Evolutionary conservation across 2,888 invertebrate species (phyloP).

Genomic region (Oxystoma pomonae): DNA sequence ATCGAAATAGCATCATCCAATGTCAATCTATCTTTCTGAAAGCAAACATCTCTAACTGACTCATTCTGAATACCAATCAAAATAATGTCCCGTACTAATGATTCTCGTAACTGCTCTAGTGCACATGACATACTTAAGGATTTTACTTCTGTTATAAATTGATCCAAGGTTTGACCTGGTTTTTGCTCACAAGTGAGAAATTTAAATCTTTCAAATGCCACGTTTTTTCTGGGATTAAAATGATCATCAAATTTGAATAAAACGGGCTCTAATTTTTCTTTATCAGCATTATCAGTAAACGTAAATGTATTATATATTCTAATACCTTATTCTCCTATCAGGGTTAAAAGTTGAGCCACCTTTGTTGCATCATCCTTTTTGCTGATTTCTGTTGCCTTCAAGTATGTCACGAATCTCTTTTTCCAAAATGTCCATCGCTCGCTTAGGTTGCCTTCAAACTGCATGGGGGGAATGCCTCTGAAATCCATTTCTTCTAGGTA

Average conservation of each 20-base stretch:
- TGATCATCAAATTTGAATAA: constrained; percentile 14
- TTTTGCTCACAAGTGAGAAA: constrained; percentile 19
- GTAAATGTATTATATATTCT: constrained; percentile 14
- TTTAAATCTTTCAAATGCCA: constrained; percentile 19
- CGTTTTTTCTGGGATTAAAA: constrained; percentile 20
- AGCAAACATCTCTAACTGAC: constrained; percentile 15
- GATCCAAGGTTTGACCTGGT: constrained; percentile 19
- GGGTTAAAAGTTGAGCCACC: constrained; percentile 15
- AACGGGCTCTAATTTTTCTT: constrained; percentile 9
- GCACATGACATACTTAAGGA: constrained; percentile 18
- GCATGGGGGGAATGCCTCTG: too few relatives aligned
- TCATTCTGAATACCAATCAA: constrained; percentile 16
- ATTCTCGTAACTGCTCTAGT: constrained; percentile 14
- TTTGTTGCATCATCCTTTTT: constrained; percentile 13
- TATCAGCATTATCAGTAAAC: constrained; percentile 5
- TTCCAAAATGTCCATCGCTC: too few relatives aligned
- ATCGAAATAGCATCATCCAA: background rate
- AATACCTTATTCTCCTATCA: constrained; percentile 14
- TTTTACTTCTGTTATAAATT: constrained; percentile 22
- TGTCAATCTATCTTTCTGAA: background rate
- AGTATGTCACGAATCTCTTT: too few relatives aligned
- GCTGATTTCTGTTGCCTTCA: constrained; percentile 13
- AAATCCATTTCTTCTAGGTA: too few relatives aligned
- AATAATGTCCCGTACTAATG: constrained; percentile 13
- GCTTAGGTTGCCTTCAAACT: too few relatives aligned